phyloP scores from a whole-genome alignment of 2,113 vertebrate genomes.

The Tursiops truncatus region DNA sequence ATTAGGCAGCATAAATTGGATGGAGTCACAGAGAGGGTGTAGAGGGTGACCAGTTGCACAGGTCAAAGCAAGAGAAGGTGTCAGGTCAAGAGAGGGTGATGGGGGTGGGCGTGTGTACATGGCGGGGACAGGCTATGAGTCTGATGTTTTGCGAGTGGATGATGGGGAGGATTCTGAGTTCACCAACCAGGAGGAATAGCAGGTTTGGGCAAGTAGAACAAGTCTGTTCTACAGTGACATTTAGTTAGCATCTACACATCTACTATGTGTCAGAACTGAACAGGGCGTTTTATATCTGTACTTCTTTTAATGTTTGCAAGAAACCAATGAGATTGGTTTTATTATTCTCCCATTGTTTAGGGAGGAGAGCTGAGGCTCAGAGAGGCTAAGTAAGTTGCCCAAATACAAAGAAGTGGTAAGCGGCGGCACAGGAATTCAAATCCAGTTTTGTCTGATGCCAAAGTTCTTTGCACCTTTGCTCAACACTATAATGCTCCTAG shows the following conservation, averaged over 20 bases:
- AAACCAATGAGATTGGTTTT: background rate
- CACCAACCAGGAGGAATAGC: background rate
- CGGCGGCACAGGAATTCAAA: background rate
- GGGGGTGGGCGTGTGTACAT: fast-evolving
- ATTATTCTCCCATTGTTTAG: background rate
- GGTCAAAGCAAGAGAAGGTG: background rate
- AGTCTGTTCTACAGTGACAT: background rate
- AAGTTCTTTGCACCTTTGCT: background rate
- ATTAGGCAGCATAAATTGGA: background rate
- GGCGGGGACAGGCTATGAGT: background rate
- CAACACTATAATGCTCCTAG: background rate
- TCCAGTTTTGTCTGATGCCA: background rate
- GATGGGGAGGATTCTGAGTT: background rate
- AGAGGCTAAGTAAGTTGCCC: background rate
- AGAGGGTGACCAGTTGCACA: background rate
- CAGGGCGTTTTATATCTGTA: background rate
- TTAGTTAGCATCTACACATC: background rate
- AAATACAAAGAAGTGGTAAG: background rate
- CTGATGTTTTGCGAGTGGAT: background rate
- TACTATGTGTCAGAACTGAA: background rate
- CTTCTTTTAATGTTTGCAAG: background rate
- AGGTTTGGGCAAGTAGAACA: background rate
- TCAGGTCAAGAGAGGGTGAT: background rate
- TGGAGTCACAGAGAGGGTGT: background rate
- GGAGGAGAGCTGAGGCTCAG: background rate